A percentile compares a stretch with the other conserved stretches of the same genome.
phyloP scores from a whole-genome alignment of 2,797 vertebrate species.

The Lithobates pipiens region DNA sequence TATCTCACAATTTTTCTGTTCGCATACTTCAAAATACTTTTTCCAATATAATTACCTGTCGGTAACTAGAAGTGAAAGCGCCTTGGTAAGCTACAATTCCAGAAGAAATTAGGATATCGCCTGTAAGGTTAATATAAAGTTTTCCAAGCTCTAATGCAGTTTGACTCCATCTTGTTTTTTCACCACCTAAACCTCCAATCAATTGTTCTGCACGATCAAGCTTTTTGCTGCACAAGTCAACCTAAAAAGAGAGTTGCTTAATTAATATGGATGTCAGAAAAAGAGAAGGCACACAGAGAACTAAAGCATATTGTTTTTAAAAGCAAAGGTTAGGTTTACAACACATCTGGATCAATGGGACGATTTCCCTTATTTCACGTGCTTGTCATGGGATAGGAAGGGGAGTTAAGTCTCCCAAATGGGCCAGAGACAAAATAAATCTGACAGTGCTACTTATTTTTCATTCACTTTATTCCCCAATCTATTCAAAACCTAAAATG shows the following conservation, averaged over 20 bases:
- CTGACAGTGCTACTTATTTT: too few relatives aligned
- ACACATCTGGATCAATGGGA: too few relatives aligned
- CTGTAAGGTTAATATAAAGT: constrained; percentile 84
- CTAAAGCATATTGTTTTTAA: too few relatives aligned
- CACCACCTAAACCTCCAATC: constrained; percentile 89
- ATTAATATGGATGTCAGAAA: background rate
- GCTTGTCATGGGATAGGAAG: too few relatives aligned
- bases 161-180: constrained; percentile 86
- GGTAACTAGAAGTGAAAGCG: constrained; percentile 87
- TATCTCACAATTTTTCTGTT: background rate
- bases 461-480: too few relatives aligned
- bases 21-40: background rate
- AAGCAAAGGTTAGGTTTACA: too few relatives aligned
- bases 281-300: background rate
- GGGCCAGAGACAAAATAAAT: too few relatives aligned
- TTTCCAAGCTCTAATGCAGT: constrained; percentile 80
- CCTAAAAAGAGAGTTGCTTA: constrained; percentile 68
- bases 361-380: too few relatives aligned
- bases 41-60: constrained; percentile 76
- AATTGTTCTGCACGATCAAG: constrained; percentile 84
- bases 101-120: constrained; percentile 87
- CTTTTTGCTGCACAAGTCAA: constrained; percentile 89
- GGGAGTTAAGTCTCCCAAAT: too few relatives aligned
- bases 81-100: constrained; percentile 87
- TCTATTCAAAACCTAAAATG: too few relatives aligned